Base-by-base conservation (phyloP, 2,797 vertebrate species). In the Ctenopoma kingsleyae region DNA sequence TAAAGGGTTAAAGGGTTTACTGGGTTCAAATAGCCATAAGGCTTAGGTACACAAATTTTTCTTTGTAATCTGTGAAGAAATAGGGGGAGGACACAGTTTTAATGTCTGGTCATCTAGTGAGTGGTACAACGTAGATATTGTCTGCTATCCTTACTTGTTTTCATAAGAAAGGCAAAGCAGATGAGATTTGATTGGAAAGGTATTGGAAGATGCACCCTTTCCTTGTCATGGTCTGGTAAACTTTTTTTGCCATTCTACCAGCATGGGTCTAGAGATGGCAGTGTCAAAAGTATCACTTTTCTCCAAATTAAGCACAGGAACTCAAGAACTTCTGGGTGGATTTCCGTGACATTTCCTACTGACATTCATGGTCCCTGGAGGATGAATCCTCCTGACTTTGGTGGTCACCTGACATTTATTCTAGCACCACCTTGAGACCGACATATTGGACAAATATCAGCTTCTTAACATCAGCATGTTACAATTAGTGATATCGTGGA, bases 1-100 rank as follows among this genome's bases (percentile, higher is more conserved):
- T n/a, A n/a, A n/a, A n/a, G n/a, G n/a, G 10, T 62, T 76, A 55
- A 43, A 67, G 68, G 70, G 86, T 83, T 90, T 74, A 83, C 32
- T 47, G 69, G 58, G 88, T 88, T 90, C 76, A 82, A 41, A 48
- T 41, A 68, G 73, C 38, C 64, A 49, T 0, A 47, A 75, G 59
- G 59, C 36, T 68, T 27, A 54, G 25, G 64, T 55, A 57, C 9
- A 22, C 17, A 46, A 61, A 67, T 76, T 71, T 72, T 55, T 71
- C 83, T 89, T 84, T 80, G 76, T 77, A 64, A 58, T 74, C 36
- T 51, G 60, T 74, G 59, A 70, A 38, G 25, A 47, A 61, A 25
- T 71, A 30, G 67, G 43, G 20, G 49, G 19, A 62, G 8, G 36
- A 64, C 25, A n/a, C 68, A 57, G 40, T 81, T 76, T 57, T 66